A percentile compares a stretch with the other conserved stretches of the same genome.
phyloP scores from a whole-genome alignment of 2,113 vertebrate species.

The Cairina moschata region DNA sequence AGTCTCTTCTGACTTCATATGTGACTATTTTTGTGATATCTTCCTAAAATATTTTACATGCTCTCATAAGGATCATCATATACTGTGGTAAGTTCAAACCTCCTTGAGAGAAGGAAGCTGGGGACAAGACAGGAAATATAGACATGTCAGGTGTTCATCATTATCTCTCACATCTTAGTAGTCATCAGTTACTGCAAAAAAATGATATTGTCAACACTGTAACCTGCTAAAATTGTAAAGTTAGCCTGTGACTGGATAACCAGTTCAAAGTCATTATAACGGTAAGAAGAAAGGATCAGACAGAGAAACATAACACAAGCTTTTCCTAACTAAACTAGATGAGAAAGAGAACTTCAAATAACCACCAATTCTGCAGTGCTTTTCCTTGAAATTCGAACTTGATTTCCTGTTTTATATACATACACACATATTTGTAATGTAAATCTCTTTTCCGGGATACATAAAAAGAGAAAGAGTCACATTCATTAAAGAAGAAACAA shows the following conservation, averaged over 20 bases:
- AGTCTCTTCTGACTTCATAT: neutral
- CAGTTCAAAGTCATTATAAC: neutral
- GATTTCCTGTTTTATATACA: neutral
- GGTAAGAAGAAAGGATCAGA: neutral
- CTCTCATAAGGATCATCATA: neutral
- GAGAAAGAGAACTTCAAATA: neutral
- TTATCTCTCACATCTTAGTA: neutral
- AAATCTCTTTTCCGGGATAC: neutral
- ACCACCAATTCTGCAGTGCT: neutral
- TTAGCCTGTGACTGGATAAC: neutral
- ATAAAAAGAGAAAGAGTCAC: neutral
- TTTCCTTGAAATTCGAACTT: neutral
- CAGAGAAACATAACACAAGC: neutral
- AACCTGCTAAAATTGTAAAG: neutral
- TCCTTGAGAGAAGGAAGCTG: neutral
- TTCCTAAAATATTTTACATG: neutral
- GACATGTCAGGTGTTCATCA: neutral
- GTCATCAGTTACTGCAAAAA: neutral
- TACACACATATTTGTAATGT: no score
- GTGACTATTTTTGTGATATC: neutral
- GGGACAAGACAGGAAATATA: neutral
- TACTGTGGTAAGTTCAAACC: neutral
- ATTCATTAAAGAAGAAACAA: neutral
- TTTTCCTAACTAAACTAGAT: neutral
- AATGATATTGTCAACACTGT: neutral